Conservation (phyloP, 2,888 invertebrate species). For the Euplexia lucipara region DNA sequence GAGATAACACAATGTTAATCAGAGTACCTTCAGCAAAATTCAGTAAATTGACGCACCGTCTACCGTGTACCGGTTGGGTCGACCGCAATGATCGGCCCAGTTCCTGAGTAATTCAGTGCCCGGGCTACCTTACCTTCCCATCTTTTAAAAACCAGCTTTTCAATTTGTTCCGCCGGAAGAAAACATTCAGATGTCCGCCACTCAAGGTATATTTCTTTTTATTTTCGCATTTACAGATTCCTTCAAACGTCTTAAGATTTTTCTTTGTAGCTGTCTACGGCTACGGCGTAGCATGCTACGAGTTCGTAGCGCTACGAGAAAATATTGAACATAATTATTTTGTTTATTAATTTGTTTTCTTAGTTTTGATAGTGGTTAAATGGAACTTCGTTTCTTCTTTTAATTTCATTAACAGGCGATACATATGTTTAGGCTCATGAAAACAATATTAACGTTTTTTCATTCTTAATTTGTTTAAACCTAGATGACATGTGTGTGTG, state of each 20-base stretch:
- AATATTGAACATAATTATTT: slow-evolving; percentile 24
- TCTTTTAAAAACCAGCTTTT: slow-evolving; percentile 76
- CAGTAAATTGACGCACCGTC: background rate
- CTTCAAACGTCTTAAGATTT: slow-evolving; percentile 56
- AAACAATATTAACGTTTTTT: no score
- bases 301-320: slow-evolving; percentile 18
- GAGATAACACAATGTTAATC: slow-evolving; percentile 20
- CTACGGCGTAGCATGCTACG: slow-evolving; percentile 58
- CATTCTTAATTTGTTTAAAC: no score
- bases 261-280: slow-evolving; percentile 39
- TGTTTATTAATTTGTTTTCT: slow-evolving; percentile 7
- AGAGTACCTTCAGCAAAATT: slow-evolving; percentile 34
- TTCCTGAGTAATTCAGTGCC: slow-evolving; percentile 72
- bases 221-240: slow-evolving; percentile 45
- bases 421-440: no score
- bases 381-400: background rate
- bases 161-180: slow-evolving; percentile 79
- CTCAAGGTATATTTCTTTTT: slow-evolving; percentile 73
- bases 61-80: slow-evolving; percentile 31
- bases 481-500: no score
- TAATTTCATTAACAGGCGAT: no score
- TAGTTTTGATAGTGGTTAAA: background rate
- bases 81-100: slow-evolving; percentile 68
- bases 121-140: slow-evolving; percentile 64
- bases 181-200: slow-evolving; percentile 77